phyloP scores from a whole-genome alignment of 2,888 invertebrate genomes.

The Sminthurinus aureus region DNA sequence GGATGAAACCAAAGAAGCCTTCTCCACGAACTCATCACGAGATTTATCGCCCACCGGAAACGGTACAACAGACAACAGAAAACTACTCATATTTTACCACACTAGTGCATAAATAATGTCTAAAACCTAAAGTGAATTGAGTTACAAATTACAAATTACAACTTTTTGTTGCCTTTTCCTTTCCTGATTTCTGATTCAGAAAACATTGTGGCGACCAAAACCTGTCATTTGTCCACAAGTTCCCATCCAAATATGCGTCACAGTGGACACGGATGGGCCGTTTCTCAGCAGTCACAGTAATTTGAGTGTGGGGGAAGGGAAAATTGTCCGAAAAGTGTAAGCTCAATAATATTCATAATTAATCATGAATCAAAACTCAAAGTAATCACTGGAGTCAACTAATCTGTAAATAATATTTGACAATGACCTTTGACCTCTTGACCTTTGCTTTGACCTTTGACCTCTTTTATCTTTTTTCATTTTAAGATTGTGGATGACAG shows the following conservation, averaged over 20 bases:
- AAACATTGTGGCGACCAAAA: background rate
- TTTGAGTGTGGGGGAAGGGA: background rate
- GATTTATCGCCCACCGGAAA: background rate
- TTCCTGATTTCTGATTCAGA: background rate
- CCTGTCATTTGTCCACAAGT: background rate
- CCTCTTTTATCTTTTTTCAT: no score
- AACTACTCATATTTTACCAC: background rate
- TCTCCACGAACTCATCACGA: background rate
- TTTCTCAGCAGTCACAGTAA: constrained; percentile 23
- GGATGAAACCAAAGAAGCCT: background rate
- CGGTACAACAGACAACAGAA: background rate
- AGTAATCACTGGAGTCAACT: no score
- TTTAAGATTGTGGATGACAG: constrained; percentile 33
- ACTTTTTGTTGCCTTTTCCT: background rate
- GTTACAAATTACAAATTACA: background rate
- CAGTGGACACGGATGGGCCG: constrained; percentile 10
- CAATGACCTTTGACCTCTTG: no score
- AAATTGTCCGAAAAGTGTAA: constrained; percentile 9
- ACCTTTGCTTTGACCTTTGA: no score
- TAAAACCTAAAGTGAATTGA: background rate
- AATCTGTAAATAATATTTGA: no score
- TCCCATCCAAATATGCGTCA: background rate
- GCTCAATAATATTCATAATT: no score
- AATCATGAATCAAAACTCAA: no score
- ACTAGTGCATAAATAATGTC: background rate